Base-by-base conservation (phyloP, 2,113 vertebrate genomes). In the Pedetes capensis region DNA sequence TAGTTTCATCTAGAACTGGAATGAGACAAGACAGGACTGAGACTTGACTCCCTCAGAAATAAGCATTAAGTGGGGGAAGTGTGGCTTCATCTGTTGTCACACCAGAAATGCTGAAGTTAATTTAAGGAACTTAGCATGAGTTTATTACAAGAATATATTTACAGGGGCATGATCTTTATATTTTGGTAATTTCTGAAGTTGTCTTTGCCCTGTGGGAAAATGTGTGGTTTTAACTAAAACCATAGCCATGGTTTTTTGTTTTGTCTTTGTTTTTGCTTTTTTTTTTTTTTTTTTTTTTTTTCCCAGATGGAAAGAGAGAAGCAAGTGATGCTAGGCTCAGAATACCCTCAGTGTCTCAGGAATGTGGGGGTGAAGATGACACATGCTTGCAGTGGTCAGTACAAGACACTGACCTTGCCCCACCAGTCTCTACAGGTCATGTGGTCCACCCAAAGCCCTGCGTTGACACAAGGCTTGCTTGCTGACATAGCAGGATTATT, bases 401-500 rank as follows among this genome's bases (percentile, higher is more conserved):
- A 39, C 2, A 18, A 55, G 63, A 55, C 1, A 2, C 68, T 89
- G 68, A 86, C 55, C 71, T 76, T n/a, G 72, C 49, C 44, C 92
- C 37, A 34, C 23, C 74, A 78, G 88, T 66, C 85, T 96, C 20
- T 34, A 9, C 1, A 6, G 17, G 68, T 97, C 96, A 87, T 76
- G 86, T 96, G 96, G 42, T 72, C 29, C 39, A 53, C 37, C 29
- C 47, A 84, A 81, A 49, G 27, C 11, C 80, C 89, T 66, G 44
- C 3, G 63, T 68, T 69, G 72, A 92, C 86, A 84, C 14, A 17
- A 2, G 23, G 55, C 32, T 76, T 57, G 64, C 37, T 91, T 91
- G 96, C 89, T 96, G 95, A 97, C 32, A 8, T 44, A 81, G 95
- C 85, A 87, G 59, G 39, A 74, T 95, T 97, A 97, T 97, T 96